These are phyloP conservation scores for Tetranychus urticae DNA, from an alignment of 1,140 invertebrate genomes.

Conservation along the genomic window DNA sequence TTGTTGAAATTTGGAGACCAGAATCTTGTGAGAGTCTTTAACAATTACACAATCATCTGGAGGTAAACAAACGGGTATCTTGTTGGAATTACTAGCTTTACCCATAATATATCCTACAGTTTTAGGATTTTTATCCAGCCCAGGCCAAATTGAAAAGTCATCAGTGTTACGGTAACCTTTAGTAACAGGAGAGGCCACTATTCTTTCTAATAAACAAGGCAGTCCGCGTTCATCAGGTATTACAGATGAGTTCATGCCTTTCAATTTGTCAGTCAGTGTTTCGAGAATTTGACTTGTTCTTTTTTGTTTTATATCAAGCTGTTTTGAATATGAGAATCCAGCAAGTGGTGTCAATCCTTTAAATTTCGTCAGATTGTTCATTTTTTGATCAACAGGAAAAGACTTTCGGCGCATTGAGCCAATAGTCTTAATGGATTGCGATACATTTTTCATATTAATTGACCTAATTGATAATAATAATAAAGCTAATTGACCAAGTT, in stretches of 20 bases:
- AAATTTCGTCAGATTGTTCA: no score
- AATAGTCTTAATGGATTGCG: no score
- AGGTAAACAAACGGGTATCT: slow-evolving; percentile 18
- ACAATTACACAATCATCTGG: slow-evolving; percentile 17
- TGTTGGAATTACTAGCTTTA: slow-evolving; percentile 11
- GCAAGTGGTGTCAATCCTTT: slow-evolving; percentile 2
- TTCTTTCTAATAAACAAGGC: slow-evolving; percentile 10
- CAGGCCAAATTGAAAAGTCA: slow-evolving; percentile 22
- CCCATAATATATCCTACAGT: slow-evolving; percentile 24
- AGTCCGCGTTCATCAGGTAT: slow-evolving; percentile 1
- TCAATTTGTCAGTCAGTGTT: slow-evolving; percentile 6
- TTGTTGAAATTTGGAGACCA: slow-evolving; percentile 18
- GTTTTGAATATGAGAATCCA: background rate
- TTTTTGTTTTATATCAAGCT: slow-evolving; percentile 8
- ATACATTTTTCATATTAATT: no score
- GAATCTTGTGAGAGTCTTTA: slow-evolving; percentile 18
- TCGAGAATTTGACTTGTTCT: background rate
- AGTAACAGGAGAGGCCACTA: slow-evolving; percentile 16
- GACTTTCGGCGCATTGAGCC: no score
- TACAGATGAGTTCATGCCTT: background rate
- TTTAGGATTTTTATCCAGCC: slow-evolving; percentile 23
- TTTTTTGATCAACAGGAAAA: no score
- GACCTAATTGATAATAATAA: no score
- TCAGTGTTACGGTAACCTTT: slow-evolving; percentile 25
- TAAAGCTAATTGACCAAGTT: no score